phyloP scores from a whole-genome alignment of 2,113 vertebrate species.

The Eudyptes chrysolophus region DNA sequence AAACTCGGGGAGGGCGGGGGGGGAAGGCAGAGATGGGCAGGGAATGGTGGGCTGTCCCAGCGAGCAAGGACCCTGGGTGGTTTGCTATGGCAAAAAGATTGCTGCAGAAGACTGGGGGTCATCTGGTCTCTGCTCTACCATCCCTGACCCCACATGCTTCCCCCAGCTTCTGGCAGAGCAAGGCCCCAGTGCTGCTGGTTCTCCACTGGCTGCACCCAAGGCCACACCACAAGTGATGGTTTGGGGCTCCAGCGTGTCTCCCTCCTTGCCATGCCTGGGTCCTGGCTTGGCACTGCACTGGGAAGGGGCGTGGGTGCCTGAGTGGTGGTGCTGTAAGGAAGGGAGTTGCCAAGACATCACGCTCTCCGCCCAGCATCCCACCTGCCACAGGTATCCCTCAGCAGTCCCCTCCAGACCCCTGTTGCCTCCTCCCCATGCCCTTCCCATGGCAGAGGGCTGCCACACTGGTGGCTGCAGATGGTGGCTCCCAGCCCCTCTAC shows the following conservation, averaged over 20 bases:
- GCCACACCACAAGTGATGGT: fast-evolving
- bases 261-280: too few species aligned
- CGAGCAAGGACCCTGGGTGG: fast-evolving
- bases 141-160: background rate
- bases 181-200: background rate
- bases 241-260: background rate
- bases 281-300: fast-evolving
- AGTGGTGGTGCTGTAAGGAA: background rate
- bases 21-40: background rate
- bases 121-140: background rate
- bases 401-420: too few species aligned
- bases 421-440: background rate
- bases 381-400: background rate
- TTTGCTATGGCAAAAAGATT: background rate
- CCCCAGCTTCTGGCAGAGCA: background rate
- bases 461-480: background rate
- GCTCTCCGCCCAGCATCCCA: fast-evolving
- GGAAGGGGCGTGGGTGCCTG: background rate
- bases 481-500: background rate
- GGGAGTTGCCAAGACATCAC: background rate
- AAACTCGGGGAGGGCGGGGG: too few species aligned
- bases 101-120: background rate
- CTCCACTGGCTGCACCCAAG: background rate
- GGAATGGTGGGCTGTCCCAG: background rate
- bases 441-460: background rate